Base-by-base conservation (phyloP, 2,797 vertebrate species). In the Nasua narica region DNA sequence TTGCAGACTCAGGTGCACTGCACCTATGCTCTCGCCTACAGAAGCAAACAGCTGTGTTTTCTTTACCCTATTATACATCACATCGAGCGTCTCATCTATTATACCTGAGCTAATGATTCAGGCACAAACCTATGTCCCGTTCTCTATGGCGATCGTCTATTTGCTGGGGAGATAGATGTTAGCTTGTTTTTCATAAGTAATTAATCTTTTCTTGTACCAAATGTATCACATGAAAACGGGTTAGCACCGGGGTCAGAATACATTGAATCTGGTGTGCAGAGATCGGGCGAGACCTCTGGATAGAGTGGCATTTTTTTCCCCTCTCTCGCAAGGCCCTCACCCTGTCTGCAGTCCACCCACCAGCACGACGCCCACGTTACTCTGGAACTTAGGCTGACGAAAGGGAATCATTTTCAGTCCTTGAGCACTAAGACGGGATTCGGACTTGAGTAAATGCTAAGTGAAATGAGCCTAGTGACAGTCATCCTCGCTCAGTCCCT, bases 41-140 rank as follows among this genome's bases (percentile, higher is more conserved):
- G 97, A 97, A 97, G 97, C 98, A 96, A 97, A 98, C 99, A 99
- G 99, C 99, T 99, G 99, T 96, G 98, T 91, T 98, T 98, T 97
- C 98, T 97, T 98, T 98, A 96, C 97, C 88, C 48, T 79, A 94
- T 98, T 98, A 99, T 99, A 98, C 98, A 99, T 99, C 99, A 99
- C 98, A 15, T 52, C 16, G 91, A 97, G 78, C 5, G 14, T 95
- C 98, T 98, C 98, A 97, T 99, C 98, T 98, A 97, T 99, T 98
- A 98, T 95, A 95, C 97, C 96, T 40, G 97, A 96, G 90, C 98
- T 98, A 98, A 98, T 98, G 98, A 98, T 98, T 98, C 98, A 97
- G 97, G 97, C 81, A 95, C 97, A 98, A 98, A 98, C 98, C 97
- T 98, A 96, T 98, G 98, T 98, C 98, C 97, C 52, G 0, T 14